Percentiles rank a stretch among this genome's conserved stretches.
Evolutionary conservation across 2,113 vertebrate species (phyloP).

Genomic region (Eulemur macaco): DNA sequence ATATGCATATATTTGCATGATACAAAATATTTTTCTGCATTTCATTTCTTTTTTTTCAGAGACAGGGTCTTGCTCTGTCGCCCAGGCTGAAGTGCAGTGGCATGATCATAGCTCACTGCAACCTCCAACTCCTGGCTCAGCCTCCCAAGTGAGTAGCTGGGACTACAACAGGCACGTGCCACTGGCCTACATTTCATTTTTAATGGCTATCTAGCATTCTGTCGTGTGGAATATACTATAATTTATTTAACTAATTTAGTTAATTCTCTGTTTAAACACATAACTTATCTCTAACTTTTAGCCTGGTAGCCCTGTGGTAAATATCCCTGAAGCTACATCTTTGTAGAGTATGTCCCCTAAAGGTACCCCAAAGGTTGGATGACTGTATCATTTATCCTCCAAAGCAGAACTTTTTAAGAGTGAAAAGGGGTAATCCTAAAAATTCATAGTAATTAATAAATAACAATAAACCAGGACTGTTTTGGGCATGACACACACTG

Average conservation of each 20-base stretch:
- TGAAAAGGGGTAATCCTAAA: not conserved
- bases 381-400: not conserved
- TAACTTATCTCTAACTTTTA: not conserved
- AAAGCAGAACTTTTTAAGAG: not conserved
- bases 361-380: not conserved
- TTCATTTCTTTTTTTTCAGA: not conserved
- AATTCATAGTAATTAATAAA: not conserved
- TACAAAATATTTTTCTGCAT: not conserved
- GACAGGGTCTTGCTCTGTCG: too few relatives aligned
- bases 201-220: not conserved
- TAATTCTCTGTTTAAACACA: not conserved
- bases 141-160: too few relatives aligned
- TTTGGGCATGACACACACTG: not conserved
- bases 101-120: too few relatives aligned
- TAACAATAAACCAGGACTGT: not conserved
- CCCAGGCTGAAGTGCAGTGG: too few relatives aligned
- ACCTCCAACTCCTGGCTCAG: too few relatives aligned
- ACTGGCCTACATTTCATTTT: not conserved
- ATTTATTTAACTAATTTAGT: not conserved
- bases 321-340: not conserved
- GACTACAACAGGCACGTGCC: too few relatives aligned
- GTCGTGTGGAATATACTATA: not conserved
- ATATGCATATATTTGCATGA: not conserved
- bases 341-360: not conserved
- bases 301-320: not conserved